A percentile compares a stretch with the other conserved stretches of the same genome.
phyloP scores from a whole-genome alignment of 2,888 invertebrate species.

The Trimorus sp. region DNA sequence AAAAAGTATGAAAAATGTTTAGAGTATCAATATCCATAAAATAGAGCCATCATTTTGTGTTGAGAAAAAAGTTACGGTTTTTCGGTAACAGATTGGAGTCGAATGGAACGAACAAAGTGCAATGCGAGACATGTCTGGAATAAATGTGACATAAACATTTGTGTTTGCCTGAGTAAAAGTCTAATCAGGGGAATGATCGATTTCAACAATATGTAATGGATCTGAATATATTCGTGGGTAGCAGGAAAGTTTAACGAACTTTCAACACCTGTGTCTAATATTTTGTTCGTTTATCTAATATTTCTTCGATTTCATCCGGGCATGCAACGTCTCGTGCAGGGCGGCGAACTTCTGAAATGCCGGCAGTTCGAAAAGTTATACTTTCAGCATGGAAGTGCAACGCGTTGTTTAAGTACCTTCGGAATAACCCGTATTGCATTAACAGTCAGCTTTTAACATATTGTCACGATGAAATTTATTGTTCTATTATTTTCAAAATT shows the following conservation, averaged over 20 bases:
- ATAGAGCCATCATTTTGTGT: too few species aligned
- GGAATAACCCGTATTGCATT: constrained; percentile 7
- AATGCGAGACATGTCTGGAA: too few species aligned
- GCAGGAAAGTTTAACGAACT: constrained; percentile 45
- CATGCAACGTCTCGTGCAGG: constrained; percentile 56
- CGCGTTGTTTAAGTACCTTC: constrained; percentile 15
- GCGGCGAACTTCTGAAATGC: constrained; percentile 27
- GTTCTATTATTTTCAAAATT: neutral
- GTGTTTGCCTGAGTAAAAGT: neutral
- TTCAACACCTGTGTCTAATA: constrained; percentile 42
- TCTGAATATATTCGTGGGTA: neutral
- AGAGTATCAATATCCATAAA: too few species aligned
- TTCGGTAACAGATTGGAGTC: too few species aligned
- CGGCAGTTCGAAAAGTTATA: constrained; percentile 25
- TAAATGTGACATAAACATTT: too few species aligned
- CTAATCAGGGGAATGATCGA: constrained; percentile 30
- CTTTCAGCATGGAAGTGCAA: constrained; percentile 30
- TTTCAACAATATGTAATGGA: neutral
- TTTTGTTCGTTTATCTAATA: constrained; percentile 42
- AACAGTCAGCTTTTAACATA: neutral
- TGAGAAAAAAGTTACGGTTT: too few species aligned
- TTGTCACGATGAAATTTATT: constrained; percentile 1
- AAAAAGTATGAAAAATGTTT: too few species aligned
- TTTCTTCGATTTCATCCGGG: constrained; percentile 43
- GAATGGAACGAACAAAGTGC: too few species aligned